phyloP scores from a whole-genome alignment of 64 coral and sea anemone species.

The Acropora tenuis region DNA sequence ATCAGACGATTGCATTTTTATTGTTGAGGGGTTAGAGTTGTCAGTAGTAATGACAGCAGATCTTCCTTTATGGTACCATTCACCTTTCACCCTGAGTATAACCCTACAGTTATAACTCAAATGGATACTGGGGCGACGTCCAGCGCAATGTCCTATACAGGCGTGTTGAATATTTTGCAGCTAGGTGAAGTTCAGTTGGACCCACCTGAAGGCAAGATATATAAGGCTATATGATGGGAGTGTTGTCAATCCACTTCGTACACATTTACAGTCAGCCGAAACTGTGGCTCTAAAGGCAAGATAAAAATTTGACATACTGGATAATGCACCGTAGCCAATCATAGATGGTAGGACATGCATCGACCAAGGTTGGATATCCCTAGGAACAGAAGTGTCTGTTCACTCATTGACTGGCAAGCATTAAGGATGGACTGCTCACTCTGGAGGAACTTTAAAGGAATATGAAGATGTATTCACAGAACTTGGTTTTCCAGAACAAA shows the following conservation, averaged over 20 bases:
- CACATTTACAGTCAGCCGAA: background rate
- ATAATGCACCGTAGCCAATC: slow-evolving; percentile 7
- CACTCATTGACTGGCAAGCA: background rate
- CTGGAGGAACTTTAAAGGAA: background rate
- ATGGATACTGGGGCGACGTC: slow-evolving; percentile 1
- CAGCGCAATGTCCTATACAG: slow-evolving; percentile 5
- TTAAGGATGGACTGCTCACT: background rate
- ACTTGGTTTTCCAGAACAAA: background rate
- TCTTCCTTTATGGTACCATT: background rate
- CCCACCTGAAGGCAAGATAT: slow-evolving; percentile 18
- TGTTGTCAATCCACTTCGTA: slow-evolving; percentile 6
- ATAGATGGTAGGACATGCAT: background rate
- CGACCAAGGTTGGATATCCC: background rate
- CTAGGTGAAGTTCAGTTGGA: background rate
- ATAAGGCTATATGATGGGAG: background rate
- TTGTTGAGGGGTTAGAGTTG: slow-evolving; percentile 5
- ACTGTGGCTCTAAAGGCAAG: background rate
- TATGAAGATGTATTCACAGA: background rate
- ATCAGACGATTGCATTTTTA: slow-evolving; percentile 5
- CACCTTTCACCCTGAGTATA: background rate
- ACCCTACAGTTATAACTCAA: background rate
- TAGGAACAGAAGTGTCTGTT: background rate
- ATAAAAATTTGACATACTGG: background rate
- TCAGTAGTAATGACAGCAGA: background rate
- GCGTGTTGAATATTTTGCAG: background rate